These are phyloP conservation scores for Acanthopagrus latus DNA, from an alignment of 2,797 vertebrate species.

Conservation along the genomic window DNA sequence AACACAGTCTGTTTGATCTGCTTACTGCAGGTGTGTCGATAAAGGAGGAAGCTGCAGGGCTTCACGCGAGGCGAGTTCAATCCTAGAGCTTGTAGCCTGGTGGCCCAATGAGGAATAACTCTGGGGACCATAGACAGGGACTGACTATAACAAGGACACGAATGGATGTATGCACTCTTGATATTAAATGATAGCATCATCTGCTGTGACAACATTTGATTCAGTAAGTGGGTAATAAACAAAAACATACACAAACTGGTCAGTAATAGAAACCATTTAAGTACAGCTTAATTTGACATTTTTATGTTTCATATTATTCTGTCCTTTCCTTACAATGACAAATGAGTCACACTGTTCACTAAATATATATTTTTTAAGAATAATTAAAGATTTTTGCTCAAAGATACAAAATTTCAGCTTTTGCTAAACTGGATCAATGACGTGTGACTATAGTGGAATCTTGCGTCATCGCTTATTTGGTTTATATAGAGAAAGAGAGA, in stretches of 20 bases:
- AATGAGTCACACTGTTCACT: no score
- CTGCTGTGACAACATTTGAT: not conserved
- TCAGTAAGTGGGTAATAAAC: not conserved
- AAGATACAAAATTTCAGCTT: no score
- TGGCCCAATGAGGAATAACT: not conserved
- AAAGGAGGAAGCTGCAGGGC: not conserved
- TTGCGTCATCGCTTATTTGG: no score
- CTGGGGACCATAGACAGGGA: not conserved
- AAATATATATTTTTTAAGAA: no score
- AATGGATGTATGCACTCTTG: constrained; percentile 17
- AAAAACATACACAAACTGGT: not conserved
- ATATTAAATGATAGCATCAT: constrained; percentile 12
- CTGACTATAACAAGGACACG: not conserved
- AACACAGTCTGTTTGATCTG: constrained; percentile 23
- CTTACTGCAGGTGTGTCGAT: not conserved
- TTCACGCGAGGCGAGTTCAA: not conserved
- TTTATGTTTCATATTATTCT: no score
- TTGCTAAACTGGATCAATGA: no score
- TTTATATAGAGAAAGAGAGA: no score
- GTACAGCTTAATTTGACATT: no score
- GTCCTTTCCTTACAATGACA: no score
- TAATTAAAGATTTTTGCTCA: no score
- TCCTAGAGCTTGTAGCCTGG: not conserved
- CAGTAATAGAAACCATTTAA: not conserved
- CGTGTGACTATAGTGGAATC: no score